phyloP scores from a whole-genome alignment of 2,113 vertebrate species.

The Genyomyrus donnyi region DNA sequence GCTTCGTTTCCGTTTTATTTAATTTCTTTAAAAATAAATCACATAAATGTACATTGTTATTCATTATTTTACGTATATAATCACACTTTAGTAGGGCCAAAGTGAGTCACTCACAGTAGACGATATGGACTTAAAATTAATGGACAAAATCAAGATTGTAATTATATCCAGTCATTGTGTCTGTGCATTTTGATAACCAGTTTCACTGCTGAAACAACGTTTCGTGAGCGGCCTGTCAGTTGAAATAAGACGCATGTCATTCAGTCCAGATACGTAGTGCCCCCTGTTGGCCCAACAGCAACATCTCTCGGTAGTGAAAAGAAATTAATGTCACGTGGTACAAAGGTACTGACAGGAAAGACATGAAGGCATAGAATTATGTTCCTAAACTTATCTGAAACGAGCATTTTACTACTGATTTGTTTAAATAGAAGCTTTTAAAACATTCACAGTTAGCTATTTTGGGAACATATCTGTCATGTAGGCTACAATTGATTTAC shows the following conservation, averaged over 20 bases:
- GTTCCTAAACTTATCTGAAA: background rate
- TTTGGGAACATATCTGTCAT: background rate
- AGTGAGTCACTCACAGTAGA: background rate
- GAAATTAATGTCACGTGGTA: background rate
- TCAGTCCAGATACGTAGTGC: background rate
- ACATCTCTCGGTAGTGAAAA: background rate
- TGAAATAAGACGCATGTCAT: background rate
- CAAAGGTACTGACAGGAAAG: background rate
- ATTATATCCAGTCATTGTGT: background rate
- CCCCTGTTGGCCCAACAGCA: background rate
- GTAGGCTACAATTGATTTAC: conserved; percentile 41
- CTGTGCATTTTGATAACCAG: background rate
- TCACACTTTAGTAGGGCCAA: background rate
- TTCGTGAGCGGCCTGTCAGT: background rate
- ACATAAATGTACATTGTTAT: background rate
- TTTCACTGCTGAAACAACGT: background rate
- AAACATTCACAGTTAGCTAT: background rate
- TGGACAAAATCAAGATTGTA: background rate
- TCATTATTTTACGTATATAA: background rate
- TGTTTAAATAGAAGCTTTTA: conserved; percentile 18
- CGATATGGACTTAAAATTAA: background rate
- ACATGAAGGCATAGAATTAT: background rate
- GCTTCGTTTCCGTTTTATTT: background rate
- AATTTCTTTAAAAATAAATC: background rate
- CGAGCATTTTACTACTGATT: conserved; percentile 14